Percentiles rank a stretch among this genome's conserved stretches.
Conservation (phyloP, 2,888 invertebrate species). For the Drosophila pseudotalamancana region DNA sequence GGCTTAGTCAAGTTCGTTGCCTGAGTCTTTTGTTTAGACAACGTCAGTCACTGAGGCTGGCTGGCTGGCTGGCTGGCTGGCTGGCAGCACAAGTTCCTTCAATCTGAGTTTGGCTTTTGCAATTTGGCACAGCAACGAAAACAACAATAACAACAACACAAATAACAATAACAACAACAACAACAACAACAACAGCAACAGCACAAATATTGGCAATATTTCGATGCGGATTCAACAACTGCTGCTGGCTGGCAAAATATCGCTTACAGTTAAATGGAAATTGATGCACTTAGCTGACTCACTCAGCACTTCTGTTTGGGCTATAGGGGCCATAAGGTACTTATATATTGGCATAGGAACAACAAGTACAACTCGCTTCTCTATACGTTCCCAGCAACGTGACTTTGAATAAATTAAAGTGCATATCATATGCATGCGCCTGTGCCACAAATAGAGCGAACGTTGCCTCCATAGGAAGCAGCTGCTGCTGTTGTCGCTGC, state of each 20-base stretch:
- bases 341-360: slow-evolving; percentile 55
- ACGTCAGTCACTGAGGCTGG: slow-evolving; percentile 56
- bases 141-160: slow-evolving; percentile 37
- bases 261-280: slow-evolving; percentile 80
- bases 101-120: slow-evolving; percentile 73
- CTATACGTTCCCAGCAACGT: slow-evolving; percentile 66
- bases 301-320: slow-evolving; percentile 71
- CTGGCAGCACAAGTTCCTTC: slow-evolving; percentile 41
- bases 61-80: neutral
- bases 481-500: slow-evolving; percentile 1
- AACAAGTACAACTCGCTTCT: slow-evolving; percentile 55
- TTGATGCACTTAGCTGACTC: slow-evolving; percentile 81
- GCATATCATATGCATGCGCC: slow-evolving; percentile 73
- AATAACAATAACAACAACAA: no score
- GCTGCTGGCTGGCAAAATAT: slow-evolving; percentile 54
- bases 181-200: slow-evolving; percentile 44
- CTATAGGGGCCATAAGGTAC: slow-evolving; percentile 53
- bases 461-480: slow-evolving; percentile 29
- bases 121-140: slow-evolving; percentile 59
- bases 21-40: slow-evolving; percentile 77
- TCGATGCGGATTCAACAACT: slow-evolving; percentile 46
- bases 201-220: slow-evolving; percentile 71
- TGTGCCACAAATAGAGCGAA: slow-evolving; percentile 63
- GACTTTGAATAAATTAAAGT: slow-evolving; percentile 78
- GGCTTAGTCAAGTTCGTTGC: slow-evolving; percentile 75